Conservation (phyloP, 1,140 invertebrate species). For the Agrypnia vestita region DNA sequence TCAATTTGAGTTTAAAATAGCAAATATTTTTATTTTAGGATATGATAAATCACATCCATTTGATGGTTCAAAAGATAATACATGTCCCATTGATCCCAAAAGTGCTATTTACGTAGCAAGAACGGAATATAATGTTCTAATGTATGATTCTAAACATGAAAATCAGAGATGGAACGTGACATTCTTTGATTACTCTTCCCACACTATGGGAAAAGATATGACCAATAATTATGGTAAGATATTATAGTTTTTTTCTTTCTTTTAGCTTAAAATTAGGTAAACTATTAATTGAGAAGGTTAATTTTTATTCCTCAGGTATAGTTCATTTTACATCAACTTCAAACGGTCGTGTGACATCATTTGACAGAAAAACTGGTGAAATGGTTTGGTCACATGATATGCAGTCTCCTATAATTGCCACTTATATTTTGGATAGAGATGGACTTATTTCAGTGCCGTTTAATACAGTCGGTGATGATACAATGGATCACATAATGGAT, state of each 20-base stretch:
- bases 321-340: constrained; percentile 93
- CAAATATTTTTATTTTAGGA: constrained; percentile 61
- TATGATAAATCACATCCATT: constrained; percentile 70
- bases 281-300: neutral
- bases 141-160: constrained; percentile 89
- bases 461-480: constrained; percentile 90
- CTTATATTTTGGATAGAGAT: constrained; percentile 87
- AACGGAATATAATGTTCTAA: constrained; percentile 95
- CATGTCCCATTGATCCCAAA: constrained; percentile 77
- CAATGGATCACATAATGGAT: constrained; percentile 82
- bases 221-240: constrained; percentile 87
- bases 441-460: constrained; percentile 91
- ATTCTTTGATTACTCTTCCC: constrained; percentile 90
- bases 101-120: constrained; percentile 84
- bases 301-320: constrained; percentile 75
- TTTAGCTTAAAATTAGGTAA: constrained; percentile 22
- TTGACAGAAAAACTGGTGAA: constrained; percentile 82
- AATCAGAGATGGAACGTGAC: constrained; percentile 94
- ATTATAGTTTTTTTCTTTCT: constrained; percentile 8
- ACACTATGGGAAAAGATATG: constrained; percentile 82
- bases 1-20: no score
- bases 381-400: constrained; percentile 91
- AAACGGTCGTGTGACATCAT: constrained; percentile 87
- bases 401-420: constrained; percentile 91
- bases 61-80: constrained; percentile 72